Evolutionary conservation across 2,888 invertebrate genomes (phyloP).

Genomic region (Dasypogon diadema): DNA sequence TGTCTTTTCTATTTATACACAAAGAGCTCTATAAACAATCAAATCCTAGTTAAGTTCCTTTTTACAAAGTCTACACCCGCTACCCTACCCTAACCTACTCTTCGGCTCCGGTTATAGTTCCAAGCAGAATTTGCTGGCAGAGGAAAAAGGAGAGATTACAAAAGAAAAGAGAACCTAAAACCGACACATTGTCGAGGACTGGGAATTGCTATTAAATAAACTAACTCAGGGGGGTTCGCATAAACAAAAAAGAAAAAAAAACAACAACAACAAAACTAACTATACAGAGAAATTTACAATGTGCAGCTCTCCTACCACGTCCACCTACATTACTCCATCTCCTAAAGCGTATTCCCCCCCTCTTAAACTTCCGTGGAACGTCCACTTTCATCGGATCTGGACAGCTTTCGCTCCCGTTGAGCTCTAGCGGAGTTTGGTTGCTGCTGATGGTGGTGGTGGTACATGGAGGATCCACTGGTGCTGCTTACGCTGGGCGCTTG

Average conservation of each 20-base stretch:
- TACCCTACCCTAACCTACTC: neutral
- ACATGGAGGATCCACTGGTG: conserved; percentile 52
- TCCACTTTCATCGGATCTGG: conserved; percentile 71
- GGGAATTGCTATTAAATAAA: no score
- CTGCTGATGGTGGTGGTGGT: conserved; percentile 70
- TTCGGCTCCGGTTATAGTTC: neutral
- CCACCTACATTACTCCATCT: no score
- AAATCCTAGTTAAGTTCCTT: neutral
- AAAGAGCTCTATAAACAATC: conserved; percentile 28
- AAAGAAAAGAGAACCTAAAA: no score
- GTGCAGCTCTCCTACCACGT: no score
- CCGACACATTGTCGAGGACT: no score
- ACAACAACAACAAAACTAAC: neutral
- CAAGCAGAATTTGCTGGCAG: neutral
- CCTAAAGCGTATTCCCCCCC: neutral
- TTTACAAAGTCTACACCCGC: neutral
- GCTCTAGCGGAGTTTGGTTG: neutral
- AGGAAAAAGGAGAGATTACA: no score
- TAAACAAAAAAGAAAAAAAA: neutral
- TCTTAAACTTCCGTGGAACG: conserved; percentile 68
- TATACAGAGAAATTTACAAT: neutral
- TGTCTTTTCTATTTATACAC: conserved; percentile 43
- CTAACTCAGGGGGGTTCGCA: no score
- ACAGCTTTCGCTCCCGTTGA: conserved; percentile 71
- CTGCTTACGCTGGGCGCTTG: neutral